A percentile compares a stretch with the other conserved stretches of the same genome.
These are phyloP conservation scores for Phyllostomus hastatus DNA, from an alignment of 2,113 vertebrate genomes.

Conservation along the genomic window DNA sequence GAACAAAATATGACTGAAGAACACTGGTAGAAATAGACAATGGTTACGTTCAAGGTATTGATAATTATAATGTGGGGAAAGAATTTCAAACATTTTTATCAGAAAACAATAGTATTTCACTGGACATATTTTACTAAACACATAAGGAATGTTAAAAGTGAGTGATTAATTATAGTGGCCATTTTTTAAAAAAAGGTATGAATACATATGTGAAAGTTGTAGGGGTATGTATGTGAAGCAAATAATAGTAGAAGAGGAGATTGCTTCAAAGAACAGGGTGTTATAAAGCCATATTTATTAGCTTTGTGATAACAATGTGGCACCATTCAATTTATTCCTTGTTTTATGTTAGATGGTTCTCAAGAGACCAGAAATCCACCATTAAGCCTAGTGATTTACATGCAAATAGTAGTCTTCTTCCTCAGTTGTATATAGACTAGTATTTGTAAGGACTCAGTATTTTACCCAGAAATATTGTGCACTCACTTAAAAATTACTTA, in stretches of 20 bases:
- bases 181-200: constrained; percentile 1
- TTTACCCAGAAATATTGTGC: constrained; percentile 41
- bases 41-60: constrained; percentile 70
- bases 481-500: constrained; percentile 44
- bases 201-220: not conserved
- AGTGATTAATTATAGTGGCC: not conserved
- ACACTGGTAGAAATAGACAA: constrained; percentile 67
- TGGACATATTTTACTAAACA: constrained; percentile 49
- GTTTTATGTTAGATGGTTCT: constrained; percentile 50
- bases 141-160: constrained; percentile 58
- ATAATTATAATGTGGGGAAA: constrained; percentile 46
- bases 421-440: not conserved
- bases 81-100: constrained; percentile 55
- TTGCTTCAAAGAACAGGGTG: constrained; percentile 30
- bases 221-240: not conserved
- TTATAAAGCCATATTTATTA: constrained; percentile 42
- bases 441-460: constrained; percentile 42
- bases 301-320: constrained; percentile 44
- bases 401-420: constrained; percentile 48
- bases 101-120: constrained; percentile 48
- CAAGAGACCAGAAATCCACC: constrained; percentile 45
- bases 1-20: constrained; percentile 79
- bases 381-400: constrained; percentile 60
- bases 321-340: constrained; percentile 50
- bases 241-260: constrained; percentile 24